Base-by-base conservation (phyloP, 2,888 invertebrate species). In the Pristionchus japonicus region DNA sequence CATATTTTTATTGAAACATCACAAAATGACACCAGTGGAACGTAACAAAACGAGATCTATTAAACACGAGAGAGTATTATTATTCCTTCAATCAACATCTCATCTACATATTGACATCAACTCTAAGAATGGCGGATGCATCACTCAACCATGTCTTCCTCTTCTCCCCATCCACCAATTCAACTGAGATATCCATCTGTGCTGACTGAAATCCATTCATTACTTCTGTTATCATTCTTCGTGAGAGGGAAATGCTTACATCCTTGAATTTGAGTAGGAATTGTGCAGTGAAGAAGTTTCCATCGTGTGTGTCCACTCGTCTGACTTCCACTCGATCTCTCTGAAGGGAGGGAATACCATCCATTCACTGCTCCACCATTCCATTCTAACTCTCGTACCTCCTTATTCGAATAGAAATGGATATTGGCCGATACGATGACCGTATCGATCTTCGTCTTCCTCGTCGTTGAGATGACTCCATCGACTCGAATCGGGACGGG, bases 181-280 rank as follows among this genome's bases (percentile, higher is more conserved):
- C 91, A 27, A 91, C 88, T 34, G 90, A 88, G 87, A 92, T 89
- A 77, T 89, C 90, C 37, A 92, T 87, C 2, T 90, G 90, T 37
- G 90, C 90, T 0, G 91, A 83, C 90, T 91, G 88, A 87, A 90
- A 88, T 34, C 13, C 77, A 74, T 77, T 17, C 13, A 34, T 52
- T 9, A 3, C 47, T 37, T 17, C 47, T 15, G 9, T n/a, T 47
- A 80, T 13, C 34, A 80, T 4, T 49, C 31, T n/a, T 82, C 23
- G 23, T 37, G 3, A 74, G 20, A 27, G 11, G 27, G 20, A 40
- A 37, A 40, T 37, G 47, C 77, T n/a, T 4, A 91, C 90, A 86
- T 52, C 52, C 86, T 86, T 87, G 84, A 91, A 89, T 40, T 9
- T 88, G 17, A 91, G 57, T 49, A 91, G 86, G 70, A 90, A 91